Percentiles rank a stretch among this genome's conserved stretches.
Conservation (phyloP, 2,888 invertebrate species). For the Drosophila parthenogenetica region DNA sequence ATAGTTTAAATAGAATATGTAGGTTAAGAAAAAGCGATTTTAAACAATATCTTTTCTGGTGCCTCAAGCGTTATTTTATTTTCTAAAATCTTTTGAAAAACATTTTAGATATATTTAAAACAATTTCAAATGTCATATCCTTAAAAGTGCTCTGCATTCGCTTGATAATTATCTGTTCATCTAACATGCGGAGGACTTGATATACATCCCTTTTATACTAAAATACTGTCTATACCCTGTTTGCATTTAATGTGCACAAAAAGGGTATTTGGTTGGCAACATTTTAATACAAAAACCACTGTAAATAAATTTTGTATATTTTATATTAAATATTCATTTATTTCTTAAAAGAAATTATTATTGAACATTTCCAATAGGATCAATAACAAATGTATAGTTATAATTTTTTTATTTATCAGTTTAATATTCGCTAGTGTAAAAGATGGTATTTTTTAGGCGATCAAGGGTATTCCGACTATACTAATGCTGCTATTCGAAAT, state of each 20-base stretch:
- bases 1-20: neutral
- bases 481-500: slow-evolving; percentile 25
- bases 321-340: too few species aligned
- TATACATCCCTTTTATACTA: neutral
- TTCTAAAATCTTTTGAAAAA: too few species aligned
- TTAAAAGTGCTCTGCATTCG: neutral
- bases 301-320: too few species aligned
- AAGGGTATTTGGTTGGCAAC: neutral
- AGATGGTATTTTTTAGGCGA: neutral
- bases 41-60: neutral
- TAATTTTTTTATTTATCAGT: neutral
- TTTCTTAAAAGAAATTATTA: too few species aligned
- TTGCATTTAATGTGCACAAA: neutral
- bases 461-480: neutral
- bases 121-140: neutral
- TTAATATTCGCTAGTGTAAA: neutral
- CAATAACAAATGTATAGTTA: neutral
- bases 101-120: neutral
- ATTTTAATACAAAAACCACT: neutral
- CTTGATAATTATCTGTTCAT: slow-evolving; percentile 9
- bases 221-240: slow-evolving; percentile 9
- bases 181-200: neutral
- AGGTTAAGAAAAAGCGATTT: neutral
- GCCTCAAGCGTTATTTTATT: neutral
- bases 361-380: neutral